These are phyloP conservation scores for Coptodon bakossiorum DNA, from an alignment of 2,113 vertebrate species.

Conservation along the genomic window DNA sequence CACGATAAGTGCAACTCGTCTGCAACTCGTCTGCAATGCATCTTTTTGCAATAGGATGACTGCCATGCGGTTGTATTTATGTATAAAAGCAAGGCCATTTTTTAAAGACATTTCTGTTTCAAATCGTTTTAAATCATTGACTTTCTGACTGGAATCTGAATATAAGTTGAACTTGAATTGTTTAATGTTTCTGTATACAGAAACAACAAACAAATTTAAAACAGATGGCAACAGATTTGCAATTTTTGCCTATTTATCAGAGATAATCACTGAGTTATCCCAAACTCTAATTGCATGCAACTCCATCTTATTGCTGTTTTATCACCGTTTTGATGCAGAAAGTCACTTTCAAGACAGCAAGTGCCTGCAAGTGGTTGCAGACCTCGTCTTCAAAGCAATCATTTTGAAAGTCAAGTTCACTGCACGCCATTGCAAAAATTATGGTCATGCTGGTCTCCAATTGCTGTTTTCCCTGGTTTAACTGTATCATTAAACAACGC, in stretches of 20 bases:
- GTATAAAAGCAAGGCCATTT: neutral
- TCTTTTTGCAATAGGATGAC: neutral
- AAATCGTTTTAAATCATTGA: accelerated
- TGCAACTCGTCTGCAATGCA: neutral
- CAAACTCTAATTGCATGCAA: neutral
- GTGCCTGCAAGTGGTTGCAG: neutral
- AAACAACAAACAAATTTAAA: neutral
- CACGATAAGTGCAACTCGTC: neutral
- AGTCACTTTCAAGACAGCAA: neutral
- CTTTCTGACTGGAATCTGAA: neutral
- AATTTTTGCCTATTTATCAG: neutral
- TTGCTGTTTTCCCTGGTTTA: accelerated
- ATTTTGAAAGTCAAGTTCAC: neutral
- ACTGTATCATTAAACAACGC: neutral
- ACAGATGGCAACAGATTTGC: neutral
- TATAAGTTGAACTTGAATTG: neutral
- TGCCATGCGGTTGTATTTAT: accelerated
- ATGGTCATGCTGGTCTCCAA: accelerated
- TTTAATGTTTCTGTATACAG: accelerated
- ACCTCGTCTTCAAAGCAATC: neutral
- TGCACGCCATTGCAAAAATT: accelerated
- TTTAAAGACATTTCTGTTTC: neutral
- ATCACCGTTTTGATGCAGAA: accelerated
- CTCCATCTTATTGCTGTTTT: accelerated
- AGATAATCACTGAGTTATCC: neutral